Evolutionary conservation across 1,140 invertebrate genomes (phyloP), one percentile per base, ranked within the genome.

Genomic region (Oncopodura yosiiana): DNA sequence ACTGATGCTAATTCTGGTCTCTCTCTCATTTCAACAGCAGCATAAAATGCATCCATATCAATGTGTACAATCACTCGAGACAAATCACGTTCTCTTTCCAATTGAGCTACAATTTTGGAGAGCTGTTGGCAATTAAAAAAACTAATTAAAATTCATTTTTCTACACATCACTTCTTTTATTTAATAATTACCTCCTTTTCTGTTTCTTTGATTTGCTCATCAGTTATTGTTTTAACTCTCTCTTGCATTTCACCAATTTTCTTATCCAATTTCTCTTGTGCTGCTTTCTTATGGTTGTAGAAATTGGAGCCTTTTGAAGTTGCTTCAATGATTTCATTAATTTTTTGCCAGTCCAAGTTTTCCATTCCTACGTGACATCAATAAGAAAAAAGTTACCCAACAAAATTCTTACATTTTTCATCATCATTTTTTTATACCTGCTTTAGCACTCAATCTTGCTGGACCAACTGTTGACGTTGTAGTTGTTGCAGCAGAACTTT

Each of bases 1-100:
- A 39, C 49, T 18, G 59, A 66, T 67, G 51, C 67, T 9, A 84
- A 67, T 18, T 53, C 44, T 5, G 80, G 80, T 63, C 78, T 67
- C 55, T 82, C 78, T 56, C 73, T 66, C 70, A 81, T 81, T 67
- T 84, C 81, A 2, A 83, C 81, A 29, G 78, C 75, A 48, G 78
- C 81, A 68, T 75, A 83, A 65, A 79, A 82, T 11, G 77, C 76
- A 69, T 83, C 81, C 78, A 82, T 80, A 66, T 82, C 81, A 42
- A 82, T 70, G 61, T 82, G 80, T 8, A 82, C 77, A 60, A 80
- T 76, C 11, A 70, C 73, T n/a, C 68, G 68, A 50, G 58, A 69
- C 8, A 80, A 63, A 66, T 78, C 73, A 54, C 73, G 51, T 21
- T 51, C 45, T 23, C 32, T 26, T 54, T 76, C 71, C 18, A 77